Base-by-base conservation (phyloP, 2,888 invertebrate genomes). In the Bibio marci region DNA sequence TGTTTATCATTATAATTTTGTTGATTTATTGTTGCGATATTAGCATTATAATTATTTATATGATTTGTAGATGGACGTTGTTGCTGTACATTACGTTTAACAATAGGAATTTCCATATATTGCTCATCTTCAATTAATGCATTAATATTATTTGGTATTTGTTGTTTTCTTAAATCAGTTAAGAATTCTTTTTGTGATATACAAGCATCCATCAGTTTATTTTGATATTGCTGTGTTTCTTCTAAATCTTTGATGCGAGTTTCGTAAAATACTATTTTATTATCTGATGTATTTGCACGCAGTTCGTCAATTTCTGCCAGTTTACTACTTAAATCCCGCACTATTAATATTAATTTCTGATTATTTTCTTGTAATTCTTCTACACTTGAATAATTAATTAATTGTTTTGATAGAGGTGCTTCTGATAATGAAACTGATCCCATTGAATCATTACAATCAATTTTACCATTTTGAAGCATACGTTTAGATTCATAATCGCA, bases 321-420 rank as follows among this genome's bases (percentile, higher is more conserved):
- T 22, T 22, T 8, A 22, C 8, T 22, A 22, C 22, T 83, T 35
- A 95, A 65, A 48, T 90, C 86, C 41, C 92, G 71, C 15, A 92
- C 78, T 43, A 88, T 70, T 15, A 80, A 70, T 27, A 94, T 58
- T 12, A 95, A 63, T 53, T 83, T 81, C 51, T 82, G 80, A 65
- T 97, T 95, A 53, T 83, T 87, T 33, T 74, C 68, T 58, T 95
- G 94, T 37, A 97, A 58, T 53, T 92, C 92, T 50, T 80, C 73
- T 44, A 95, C 83, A 50, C 80, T 80, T 50, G 74, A 75, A 57
- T 94, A 94, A 2, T 90, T 87, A 1, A 22, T 94, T 90, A 39
- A 94, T 66, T 45, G 82, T 77, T 53, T 82, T 80, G 2, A 92
- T 88, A 15, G 78, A 88, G 14, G 78, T 50, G 76, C 67, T 50